Evolutionary conservation across 2,113 vertebrate species (phyloP), one percentile per base, ranked within the genome.

Genomic region (Nyctereutes procyonoides): DNA sequence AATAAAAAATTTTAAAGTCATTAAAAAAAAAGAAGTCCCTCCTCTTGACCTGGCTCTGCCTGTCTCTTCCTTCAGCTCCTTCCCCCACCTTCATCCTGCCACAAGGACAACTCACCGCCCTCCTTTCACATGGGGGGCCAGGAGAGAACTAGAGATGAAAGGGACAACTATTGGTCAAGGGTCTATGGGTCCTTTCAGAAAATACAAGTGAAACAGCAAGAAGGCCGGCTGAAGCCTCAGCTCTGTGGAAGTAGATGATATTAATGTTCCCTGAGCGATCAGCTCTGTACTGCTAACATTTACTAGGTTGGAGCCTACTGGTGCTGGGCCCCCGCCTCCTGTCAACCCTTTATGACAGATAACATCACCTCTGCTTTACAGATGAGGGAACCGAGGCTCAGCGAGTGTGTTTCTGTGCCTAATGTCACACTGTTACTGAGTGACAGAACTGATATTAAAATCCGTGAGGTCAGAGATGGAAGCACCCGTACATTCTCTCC

Each of bases 401-500:
- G 60, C 88, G 63, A 77, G 43, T 63, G 71, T 24, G 13, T 19
- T 76, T 89, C 28, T 20, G 56, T 56, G 73, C 56, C 3, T 55
- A 35, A 38, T 3, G 22, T 48, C 93, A 58, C 67, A 28, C 6
- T 17, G 48, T 38, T 53, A 74, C 58, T 2, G 8, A 55, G 79
- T 38, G n/a, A 19, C 5, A 26, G 83, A 95, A 35, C 38, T 38
- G 20, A 65, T 43, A 63, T 32, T 8, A 56, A 74, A 58, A 60
- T 26, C 56, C 15, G 0, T 4, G 2, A 67, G 60, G 55, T 51
- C 24, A 7, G 32, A 60, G 76, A 15, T 0, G 6, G 24, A 84
- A 74, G 16, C 11, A 4, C 22, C 35, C 0, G 0, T 2, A 2
- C 6, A 4, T 14, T 55, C 65, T 24, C 35, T 35, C 4, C 56